Percentiles rank a stretch among this genome's conserved stretches.
Evolutionary conservation across 2,888 invertebrate genomes (phyloP).

Genomic region (Salticus scenicus): DNA sequence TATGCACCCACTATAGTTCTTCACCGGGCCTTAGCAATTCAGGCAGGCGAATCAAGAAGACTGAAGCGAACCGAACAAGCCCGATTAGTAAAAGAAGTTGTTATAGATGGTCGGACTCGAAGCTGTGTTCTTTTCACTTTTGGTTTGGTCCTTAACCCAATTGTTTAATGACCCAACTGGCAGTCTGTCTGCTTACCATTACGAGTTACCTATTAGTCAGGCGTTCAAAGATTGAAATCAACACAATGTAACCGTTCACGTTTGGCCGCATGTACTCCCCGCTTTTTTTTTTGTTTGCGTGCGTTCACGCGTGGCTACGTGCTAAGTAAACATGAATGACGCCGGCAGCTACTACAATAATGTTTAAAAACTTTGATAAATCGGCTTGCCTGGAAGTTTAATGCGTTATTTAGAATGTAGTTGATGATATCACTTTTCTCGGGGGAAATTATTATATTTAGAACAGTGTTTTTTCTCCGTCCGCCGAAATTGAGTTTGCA

Average conservation of each 20-base stretch:
- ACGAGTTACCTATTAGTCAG: constrained; percentile 61
- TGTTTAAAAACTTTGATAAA: neutral
- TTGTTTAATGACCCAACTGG: constrained; percentile 57
- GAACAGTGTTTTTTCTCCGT: neutral
- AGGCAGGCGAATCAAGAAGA: neutral
- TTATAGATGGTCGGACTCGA: constrained; percentile 29
- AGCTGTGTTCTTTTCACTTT: constrained; percentile 59
- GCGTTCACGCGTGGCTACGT: constrained; percentile 38
- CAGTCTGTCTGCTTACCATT: constrained; percentile 24
- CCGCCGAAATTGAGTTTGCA: neutral
- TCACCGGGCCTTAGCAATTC: constrained; percentile 1
- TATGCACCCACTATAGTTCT: constrained; percentile 29
- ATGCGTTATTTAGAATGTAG: constrained; percentile 8
- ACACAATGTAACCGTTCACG: constrained; percentile 47
- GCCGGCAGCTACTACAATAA: neutral
- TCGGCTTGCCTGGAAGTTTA: neutral
- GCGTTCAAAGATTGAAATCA: constrained; percentile 44
- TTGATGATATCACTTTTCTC: neutral
- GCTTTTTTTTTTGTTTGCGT: constrained; percentile 21
- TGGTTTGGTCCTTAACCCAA: constrained; percentile 59
- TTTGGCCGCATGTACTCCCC: constrained; percentile 8
- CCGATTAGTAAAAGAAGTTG: constrained; percentile 16
- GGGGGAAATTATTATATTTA: no score
- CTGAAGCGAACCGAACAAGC: constrained; percentile 43
- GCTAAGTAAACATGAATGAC: constrained; percentile 32